Evolutionary conservation across 2,113 vertebrate species (phyloP).

Genomic region (Ochotona princeps): DNA sequence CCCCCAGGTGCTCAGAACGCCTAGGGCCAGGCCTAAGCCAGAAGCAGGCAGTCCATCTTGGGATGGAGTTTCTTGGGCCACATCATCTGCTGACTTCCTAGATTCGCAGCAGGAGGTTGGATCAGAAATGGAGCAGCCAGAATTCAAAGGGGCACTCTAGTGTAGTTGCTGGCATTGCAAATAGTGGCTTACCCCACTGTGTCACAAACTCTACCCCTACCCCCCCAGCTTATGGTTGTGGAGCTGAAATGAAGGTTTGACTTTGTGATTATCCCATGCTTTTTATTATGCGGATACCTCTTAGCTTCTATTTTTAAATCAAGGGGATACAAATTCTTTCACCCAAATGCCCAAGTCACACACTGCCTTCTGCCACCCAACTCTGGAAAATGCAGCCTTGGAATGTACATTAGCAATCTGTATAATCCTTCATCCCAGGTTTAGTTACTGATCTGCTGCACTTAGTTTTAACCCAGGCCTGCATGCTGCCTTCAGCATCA

Average conservation of each 20-base stretch:
- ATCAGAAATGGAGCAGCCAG: too few species aligned
- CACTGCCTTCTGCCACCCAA: too few species aligned
- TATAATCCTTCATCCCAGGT: neutral
- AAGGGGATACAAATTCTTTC: neutral
- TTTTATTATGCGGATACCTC: neutral
- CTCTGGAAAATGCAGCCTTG: neutral
- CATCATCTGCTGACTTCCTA: too few species aligned
- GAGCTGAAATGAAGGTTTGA: neutral
- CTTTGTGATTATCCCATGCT: neutral
- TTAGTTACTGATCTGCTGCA: neutral
- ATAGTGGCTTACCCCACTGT: too few species aligned
- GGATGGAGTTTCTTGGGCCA: too few species aligned
- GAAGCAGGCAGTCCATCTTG: too few species aligned
- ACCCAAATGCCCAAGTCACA: neutral
- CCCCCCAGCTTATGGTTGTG: neutral
- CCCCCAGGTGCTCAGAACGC: too few species aligned
- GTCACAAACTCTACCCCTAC: too few species aligned
- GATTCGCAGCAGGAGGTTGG: too few species aligned
- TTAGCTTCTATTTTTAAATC: constrained; percentile 23
- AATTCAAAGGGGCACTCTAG: too few species aligned
- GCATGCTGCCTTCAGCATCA: neutral
- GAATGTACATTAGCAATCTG: neutral
- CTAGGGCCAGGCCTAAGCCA: too few species aligned
- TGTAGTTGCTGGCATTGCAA: too few species aligned
- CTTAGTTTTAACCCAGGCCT: neutral